Conservation (phyloP, 2,888 invertebrate genomes). For the Phasia obesa region DNA sequence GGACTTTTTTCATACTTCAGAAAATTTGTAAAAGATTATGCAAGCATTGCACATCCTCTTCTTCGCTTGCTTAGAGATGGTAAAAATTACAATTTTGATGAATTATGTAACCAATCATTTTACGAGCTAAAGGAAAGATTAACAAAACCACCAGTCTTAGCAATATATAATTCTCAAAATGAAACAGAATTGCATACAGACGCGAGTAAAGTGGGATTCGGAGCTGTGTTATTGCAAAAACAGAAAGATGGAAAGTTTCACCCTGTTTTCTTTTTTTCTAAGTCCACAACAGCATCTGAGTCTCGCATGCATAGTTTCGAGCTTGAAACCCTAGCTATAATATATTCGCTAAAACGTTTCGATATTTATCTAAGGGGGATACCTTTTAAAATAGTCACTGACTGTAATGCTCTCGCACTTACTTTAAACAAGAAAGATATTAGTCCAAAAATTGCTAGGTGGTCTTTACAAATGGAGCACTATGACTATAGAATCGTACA, state of each 20-base stretch:
- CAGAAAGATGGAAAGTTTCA: constrained; percentile 18
- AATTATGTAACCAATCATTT: constrained; percentile 14
- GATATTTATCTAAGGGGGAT: constrained; percentile 48
- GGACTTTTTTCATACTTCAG: constrained; percentile 67
- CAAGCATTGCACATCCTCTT: constrained; percentile 57
- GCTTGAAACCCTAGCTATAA: constrained; percentile 61
- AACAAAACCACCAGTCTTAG: not conserved
- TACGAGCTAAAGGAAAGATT: constrained; percentile 9
- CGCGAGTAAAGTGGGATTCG: constrained; percentile 15
- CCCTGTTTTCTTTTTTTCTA: constrained; percentile 9
- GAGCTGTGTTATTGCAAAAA: constrained; percentile 18
- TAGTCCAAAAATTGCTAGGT: no score
- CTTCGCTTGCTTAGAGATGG: constrained; percentile 25
- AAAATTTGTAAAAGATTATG: constrained; percentile 32
- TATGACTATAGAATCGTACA: no score
- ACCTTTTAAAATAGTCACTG: constrained; percentile 72
- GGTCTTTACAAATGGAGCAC: no score
- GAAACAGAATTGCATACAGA: constrained; percentile 29
- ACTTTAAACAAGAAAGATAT: no score
- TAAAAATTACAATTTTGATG: constrained; percentile 21
- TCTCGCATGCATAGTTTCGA: constrained; percentile 73
- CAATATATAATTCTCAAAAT: constrained; percentile 1
- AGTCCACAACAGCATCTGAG: constrained; percentile 7
- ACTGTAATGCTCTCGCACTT: not conserved
- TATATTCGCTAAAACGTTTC: constrained; percentile 72